Evolutionary conservation across 2,888 invertebrate species (phyloP).

Genomic region (Frankliniella intonsa): DNA sequence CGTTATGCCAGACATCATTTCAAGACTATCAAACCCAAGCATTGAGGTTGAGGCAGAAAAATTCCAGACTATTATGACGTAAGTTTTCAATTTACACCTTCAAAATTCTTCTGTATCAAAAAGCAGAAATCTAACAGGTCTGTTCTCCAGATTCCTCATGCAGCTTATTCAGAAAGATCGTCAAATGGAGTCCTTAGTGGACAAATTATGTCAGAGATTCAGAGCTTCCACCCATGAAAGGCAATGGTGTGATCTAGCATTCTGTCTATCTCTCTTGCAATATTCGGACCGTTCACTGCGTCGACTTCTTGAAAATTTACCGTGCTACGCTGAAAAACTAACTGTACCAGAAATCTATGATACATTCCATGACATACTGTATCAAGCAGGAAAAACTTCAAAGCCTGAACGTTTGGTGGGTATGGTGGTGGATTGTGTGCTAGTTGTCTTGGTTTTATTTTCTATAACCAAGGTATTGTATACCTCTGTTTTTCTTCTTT

Average conservation of each 20-base stretch:
- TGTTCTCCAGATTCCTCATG: constrained; percentile 62
- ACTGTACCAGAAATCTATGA: constrained; percentile 15
- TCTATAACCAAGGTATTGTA: background rate
- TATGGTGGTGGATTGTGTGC: background rate
- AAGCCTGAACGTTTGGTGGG: background rate
- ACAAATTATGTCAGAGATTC: constrained; percentile 83
- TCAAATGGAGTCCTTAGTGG: constrained; percentile 84
- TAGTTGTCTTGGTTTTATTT: background rate
- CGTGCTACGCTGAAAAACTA: constrained; percentile 64
- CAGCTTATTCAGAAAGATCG: constrained; percentile 82
- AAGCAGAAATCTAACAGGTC: background rate
- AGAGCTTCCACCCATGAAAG: constrained; percentile 67
- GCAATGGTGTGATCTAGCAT: constrained; percentile 82
- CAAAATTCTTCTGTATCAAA: constrained; percentile 23
- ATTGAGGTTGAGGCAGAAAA: constrained; percentile 52
- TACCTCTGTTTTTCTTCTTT: background rate
- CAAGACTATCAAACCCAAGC: constrained; percentile 68
- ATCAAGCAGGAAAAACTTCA: background rate
- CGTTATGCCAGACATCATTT: constrained; percentile 90
- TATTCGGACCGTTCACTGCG: constrained; percentile 66
- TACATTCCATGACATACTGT: background rate
- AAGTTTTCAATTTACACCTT: constrained; percentile 33
- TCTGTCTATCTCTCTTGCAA: constrained; percentile 74
- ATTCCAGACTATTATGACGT: constrained; percentile 74
- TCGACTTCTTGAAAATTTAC: constrained; percentile 73